Evolutionary conservation across 2,113 vertebrate species (phyloP), one percentile per base, ranked within the genome.

Genomic region (Tichodroma muraria): DNA sequence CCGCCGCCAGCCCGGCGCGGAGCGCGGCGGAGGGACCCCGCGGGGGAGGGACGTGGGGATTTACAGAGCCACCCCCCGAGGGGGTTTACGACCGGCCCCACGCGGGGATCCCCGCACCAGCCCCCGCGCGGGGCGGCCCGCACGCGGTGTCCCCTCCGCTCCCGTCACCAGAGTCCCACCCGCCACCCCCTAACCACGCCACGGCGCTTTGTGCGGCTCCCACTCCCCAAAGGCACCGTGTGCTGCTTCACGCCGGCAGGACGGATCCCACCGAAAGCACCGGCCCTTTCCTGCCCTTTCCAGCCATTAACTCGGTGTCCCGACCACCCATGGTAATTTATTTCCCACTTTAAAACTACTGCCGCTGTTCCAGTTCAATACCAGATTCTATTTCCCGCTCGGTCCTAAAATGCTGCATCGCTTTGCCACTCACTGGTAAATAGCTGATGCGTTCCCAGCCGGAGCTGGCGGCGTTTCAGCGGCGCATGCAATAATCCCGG

Each of bases 321-420:
- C 59, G 16, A 73, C 14, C 92, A 18, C 49, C 92, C 78, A 73
- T 27, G 4, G 76, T 56, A 45, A 96, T 95, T 96, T 94, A 95
- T 94, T 96, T 92, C 83, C 31, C 80, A 0, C 65, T 88, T 93
- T 5, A n/a, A 78, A 93, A 83, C 66, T 79, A 33, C 59, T 53
- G 85, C 94, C 47, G 68, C 86, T 69, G 94, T 93, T 97, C 95
- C 95, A 94, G 83, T 78, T 94, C 94, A 44, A 93, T 94, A 96
- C 86, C 95, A 86, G 88, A 90, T 96, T 88, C 94, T 89, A 95
- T 97, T 96, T 95, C 96, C 96, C 93, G 61, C 93, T 91, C 54
- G 28, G 17, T 77, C 94, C 91, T 89, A 93, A 95, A 95, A 79
- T 65, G 94, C 93, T 89, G 91, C 91, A 60, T 89, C 25, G 91